Base-by-base conservation (phyloP, 2,797 vertebrate species). In the Thripadectes ignobilis region DNA sequence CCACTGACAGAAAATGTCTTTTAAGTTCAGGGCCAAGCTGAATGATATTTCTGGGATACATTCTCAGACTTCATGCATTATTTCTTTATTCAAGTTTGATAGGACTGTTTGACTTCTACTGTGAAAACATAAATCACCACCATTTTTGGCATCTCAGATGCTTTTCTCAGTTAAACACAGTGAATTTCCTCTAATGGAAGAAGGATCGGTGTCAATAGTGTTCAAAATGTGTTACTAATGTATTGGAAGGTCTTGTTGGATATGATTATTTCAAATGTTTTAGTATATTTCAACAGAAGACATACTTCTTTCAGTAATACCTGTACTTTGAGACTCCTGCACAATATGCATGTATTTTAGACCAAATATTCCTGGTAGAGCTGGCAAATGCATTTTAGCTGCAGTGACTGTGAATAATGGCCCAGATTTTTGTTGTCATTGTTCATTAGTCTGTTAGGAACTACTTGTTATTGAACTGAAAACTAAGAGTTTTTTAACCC, bases 191-290 rank as follows among this genome's bases (percentile, higher is more conserved):
- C 79, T 18, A 36, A 92, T 45, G 15, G 43, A 89, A 93, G 79
- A 76, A 69, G 38, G 26, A 93, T 76, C 30, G 69, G 36, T 57
- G 69, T 63, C 85, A 92, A 80, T 30, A 83, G 15, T 43, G 32
- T 73, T 86, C 41, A 86, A 90, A 96, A 95, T 79, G 20, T 80
- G 73, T 92, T 84, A 72, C 39, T 86, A 81, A 92, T 92, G 89
- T 89, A 73, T 69, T 78, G 45, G 17, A 86, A 84, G 19, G 20
- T 62, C 45, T 69, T 75, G 8, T 48, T 92, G 41, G 12, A 48
- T 89, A 39, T 19, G 66, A 90, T 88, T 61, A 88, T 57, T 84
- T 79, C 30, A 46, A 52, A 58, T 32, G 12, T 15, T 45, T 89
- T 73, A 7, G 2, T 73, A 13, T 79, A 66, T 82, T 93, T 34